Conservation (phyloP, 1,140 invertebrate species). For the Musca domestica region DNA sequence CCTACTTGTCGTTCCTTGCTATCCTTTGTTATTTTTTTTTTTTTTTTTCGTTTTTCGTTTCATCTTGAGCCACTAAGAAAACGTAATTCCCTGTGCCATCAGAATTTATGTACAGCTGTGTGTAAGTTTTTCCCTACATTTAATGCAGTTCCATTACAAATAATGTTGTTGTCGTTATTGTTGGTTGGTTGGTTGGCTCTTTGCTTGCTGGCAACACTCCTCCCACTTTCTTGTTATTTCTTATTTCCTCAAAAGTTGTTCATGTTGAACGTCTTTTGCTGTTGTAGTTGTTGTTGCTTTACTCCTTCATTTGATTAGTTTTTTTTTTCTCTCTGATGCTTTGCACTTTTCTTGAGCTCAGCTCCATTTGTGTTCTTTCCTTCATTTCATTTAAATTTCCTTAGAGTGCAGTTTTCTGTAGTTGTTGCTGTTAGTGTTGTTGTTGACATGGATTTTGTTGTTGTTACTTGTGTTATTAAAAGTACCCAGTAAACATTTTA, state of each 20-base stretch:
- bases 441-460: slow-evolving; percentile 1
- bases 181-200: background rate
- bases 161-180: slow-evolving; percentile 4
- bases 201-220: slow-evolving; percentile 7
- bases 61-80: background rate
- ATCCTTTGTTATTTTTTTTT: slow-evolving; percentile 4
- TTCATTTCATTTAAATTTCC: slow-evolving; percentile 23
- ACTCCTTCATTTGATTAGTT: slow-evolving; percentile 6
- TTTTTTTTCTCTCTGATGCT: background rate
- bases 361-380: background rate
- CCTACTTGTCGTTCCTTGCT: background rate
- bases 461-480: background rate
- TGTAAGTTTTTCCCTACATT: background rate
- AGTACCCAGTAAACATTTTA: too few relatives aligned
- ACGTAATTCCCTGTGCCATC: slow-evolving; percentile 3
- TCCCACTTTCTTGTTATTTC: background rate
- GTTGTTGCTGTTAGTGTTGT: background rate
- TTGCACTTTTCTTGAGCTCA: background rate
- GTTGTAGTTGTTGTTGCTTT: background rate
- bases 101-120: background rate
- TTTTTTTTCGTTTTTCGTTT: background rate
- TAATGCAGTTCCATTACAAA: too few relatives aligned
- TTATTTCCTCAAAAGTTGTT: too few relatives aligned
- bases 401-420: slow-evolving; percentile 13
- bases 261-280: background rate